These are phyloP conservation scores for Pammene fasciana DNA, from an alignment of 2,888 invertebrate species.

Conservation along the genomic window DNA sequence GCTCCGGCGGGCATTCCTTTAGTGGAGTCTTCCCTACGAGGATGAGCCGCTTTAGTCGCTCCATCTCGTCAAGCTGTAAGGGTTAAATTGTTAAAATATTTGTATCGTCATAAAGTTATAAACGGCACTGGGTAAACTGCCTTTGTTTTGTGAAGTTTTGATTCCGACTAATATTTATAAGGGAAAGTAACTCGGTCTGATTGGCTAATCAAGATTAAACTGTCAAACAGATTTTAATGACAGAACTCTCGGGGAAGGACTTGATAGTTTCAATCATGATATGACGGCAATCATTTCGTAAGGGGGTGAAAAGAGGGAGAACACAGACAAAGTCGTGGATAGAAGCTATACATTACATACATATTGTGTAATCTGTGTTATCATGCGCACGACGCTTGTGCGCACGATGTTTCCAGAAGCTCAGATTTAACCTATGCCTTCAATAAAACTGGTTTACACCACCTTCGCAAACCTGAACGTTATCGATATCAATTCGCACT, in stretches of 20 bases:
- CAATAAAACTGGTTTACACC: constrained; percentile 12
- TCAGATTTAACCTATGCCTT: constrained; percentile 15
- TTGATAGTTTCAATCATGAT: no score
- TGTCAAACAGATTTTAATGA: no score
- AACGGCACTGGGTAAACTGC: no score
- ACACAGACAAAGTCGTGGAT: neutral
- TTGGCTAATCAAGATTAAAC: no score
- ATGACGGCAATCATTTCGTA: no score
- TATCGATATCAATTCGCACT: constrained; percentile 29
- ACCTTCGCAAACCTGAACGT: constrained; percentile 14
- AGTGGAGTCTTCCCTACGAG: constrained; percentile 86
- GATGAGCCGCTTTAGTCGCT: constrained; percentile 86
- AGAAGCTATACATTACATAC: neutral
- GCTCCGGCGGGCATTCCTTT: constrained; percentile 86
- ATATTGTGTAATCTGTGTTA: constrained; percentile 6
- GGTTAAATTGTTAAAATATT: neutral
- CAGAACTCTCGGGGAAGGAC: no score
- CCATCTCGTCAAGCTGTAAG: constrained; percentile 84
- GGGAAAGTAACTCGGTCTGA: no score
- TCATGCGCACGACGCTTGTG: neutral
- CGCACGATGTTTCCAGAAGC: constrained; percentile 21
- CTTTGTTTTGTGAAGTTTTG: no score
- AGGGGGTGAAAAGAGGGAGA: no score
- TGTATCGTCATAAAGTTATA: neutral
- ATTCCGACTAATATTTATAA: no score